Evolutionary conservation across 2,888 invertebrate genomes (phyloP), one percentile per base, ranked within the genome.

Genomic region (Mesorhabditis spiculigera): DNA sequence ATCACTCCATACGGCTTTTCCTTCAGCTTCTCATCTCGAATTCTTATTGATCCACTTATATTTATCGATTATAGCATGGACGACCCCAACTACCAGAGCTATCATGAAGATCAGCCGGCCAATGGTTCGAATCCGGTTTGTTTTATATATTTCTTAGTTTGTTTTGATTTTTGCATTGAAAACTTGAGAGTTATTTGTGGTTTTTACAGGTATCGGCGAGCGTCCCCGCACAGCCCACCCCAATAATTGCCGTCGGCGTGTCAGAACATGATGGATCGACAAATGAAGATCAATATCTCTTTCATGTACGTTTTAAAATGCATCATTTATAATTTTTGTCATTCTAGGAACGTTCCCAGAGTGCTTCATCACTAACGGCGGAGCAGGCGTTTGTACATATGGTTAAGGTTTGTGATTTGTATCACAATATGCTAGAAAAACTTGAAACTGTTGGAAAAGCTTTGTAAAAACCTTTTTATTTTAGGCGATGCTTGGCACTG

Each of bases 401-500:
- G 71, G 87, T 94, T 76, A 94, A 94, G 86, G 70, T 74, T 44
- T 10, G 64, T 42, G 8, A 13, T 10, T 70, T 4, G 42, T 66
- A 43, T 28, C 5, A 28, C n/a, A 42, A 68, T 16, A 45, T 67
- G n/a, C n/a, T 44, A 6, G 28, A 5, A n/a, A 65, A 65, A 28
- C 28, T 42, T 42, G 13, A 45, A 41, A 66, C 5, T 63, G 4
- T 62, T 44, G n/a, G n/a, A 28, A 28, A 28, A 28, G 3, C 28
- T 28, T 28, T 28, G 28, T 28, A 28, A 28, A 28, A 28, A 28
- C 28, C 28, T 28, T 28, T 28, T 3, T n/a, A 1, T 68, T 72
- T 43, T 44, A 75, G 68, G 93, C 93, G 43, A 93, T 93, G 86
- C 89, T 94, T 71, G 95, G 95, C 5, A 95, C 95, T 0, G 97